These are phyloP conservation scores for Musca domestica DNA, from an alignment of 1,140 invertebrate species.

Conservation along the genomic window DNA sequence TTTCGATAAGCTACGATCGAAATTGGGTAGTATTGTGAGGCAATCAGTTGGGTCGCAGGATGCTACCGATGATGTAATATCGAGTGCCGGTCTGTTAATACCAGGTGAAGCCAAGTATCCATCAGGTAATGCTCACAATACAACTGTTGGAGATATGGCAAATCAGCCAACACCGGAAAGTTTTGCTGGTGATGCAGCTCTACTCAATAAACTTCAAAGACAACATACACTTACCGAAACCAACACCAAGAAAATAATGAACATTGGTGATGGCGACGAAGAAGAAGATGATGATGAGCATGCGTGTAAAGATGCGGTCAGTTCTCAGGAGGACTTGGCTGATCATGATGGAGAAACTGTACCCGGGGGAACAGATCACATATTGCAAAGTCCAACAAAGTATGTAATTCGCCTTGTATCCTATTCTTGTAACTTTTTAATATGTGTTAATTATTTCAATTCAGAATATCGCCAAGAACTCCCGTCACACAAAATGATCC, in stretches of 20 bases:
- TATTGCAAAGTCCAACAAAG: slow-evolving; percentile 54
- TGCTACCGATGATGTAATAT: slow-evolving; percentile 52
- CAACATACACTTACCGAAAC: slow-evolving; percentile 22
- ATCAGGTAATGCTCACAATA: slow-evolving; percentile 26
- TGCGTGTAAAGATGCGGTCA: slow-evolving; percentile 26
- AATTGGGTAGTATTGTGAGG: slow-evolving; percentile 65
- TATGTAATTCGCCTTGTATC: slow-evolving; percentile 29
- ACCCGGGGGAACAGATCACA: neutral
- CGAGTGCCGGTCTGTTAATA: slow-evolving; percentile 62
- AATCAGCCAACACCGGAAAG: slow-evolving; percentile 57
- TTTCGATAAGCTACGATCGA: slow-evolving; percentile 60
- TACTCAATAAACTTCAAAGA: slow-evolving; percentile 68
- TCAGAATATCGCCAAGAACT: slow-evolving; percentile 68
- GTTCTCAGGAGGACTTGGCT: slow-evolving; percentile 54
- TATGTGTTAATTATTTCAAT: neutral
- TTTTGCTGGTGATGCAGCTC: slow-evolving; percentile 73
- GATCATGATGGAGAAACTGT: slow-evolving; percentile 30
- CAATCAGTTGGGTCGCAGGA: slow-evolving; percentile 53
- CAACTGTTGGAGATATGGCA: neutral
- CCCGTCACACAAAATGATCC: slow-evolving; percentile 89
- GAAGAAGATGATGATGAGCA: slow-evolving; percentile 22
- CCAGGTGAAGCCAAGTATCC: slow-evolving; percentile 33
- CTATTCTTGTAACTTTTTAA: neutral
- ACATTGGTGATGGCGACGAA: slow-evolving; percentile 38
- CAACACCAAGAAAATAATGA: slow-evolving; percentile 51